Conservation (phyloP, 2,113 vertebrate genomes). For the Nibea coibor region DNA sequence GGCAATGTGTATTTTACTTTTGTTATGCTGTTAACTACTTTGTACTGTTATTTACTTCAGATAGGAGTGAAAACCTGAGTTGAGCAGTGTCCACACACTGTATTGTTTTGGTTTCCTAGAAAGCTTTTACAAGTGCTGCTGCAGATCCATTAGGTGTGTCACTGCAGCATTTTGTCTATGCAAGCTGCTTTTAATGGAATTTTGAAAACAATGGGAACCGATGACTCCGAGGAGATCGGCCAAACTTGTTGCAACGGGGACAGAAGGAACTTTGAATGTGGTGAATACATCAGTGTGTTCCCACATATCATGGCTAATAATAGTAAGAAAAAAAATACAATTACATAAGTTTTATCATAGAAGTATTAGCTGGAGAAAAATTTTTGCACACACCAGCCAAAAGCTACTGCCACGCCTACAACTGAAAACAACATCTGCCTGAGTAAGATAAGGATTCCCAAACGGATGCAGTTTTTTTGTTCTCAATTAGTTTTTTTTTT, state of each 20-base stretch:
- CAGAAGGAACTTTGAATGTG: neutral
- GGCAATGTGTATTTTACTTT: neutral
- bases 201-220: slow-evolving; percentile 9
- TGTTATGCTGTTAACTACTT: neutral
- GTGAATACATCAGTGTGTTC: slow-evolving; percentile 11
- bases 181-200: slow-evolving; percentile 42
- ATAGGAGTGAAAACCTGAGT: neutral
- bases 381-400: neutral
- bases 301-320: neutral
- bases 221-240: slow-evolving; percentile 14
- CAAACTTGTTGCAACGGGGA: slow-evolving; percentile 5
- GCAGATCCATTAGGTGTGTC: slow-evolving; percentile 21
- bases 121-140: neutral
- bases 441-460: slow-evolving; percentile 1
- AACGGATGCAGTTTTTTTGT: neutral
- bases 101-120: neutral
- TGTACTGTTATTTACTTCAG: neutral
- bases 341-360: slow-evolving; percentile 6
- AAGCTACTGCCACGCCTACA: neutral
- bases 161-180: slow-evolving; percentile 20
- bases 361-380: neutral
- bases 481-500: neutral
- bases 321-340: slow-evolving; percentile 3
- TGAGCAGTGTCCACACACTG: neutral
- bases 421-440: slow-evolving; percentile 17